phyloP scores from a whole-genome alignment of 2,113 vertebrate species.

The cat (Felis catus) region DNA sequence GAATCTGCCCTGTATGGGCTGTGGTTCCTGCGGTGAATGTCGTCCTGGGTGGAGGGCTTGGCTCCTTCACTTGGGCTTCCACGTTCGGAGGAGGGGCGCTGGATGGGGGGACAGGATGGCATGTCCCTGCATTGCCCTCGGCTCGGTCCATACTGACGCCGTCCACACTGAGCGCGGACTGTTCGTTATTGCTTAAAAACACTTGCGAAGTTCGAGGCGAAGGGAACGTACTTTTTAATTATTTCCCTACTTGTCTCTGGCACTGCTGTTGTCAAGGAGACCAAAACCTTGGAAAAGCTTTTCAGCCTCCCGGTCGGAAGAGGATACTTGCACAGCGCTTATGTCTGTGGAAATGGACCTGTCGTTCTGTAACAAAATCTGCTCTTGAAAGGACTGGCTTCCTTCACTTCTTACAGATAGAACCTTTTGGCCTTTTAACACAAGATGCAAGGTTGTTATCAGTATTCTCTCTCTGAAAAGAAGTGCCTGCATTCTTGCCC shows the following conservation, averaged over 20 bases:
- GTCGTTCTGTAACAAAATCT: slow-evolving; percentile 42
- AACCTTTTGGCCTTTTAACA: slow-evolving; percentile 64
- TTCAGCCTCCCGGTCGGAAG: slow-evolving; percentile 62
- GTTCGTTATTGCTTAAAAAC: slow-evolving; percentile 53
- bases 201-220: slow-evolving; percentile 48
- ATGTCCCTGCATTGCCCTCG: background rate
- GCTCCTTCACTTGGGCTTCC: background rate
- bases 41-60: background rate
- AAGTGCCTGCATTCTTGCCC: background rate
- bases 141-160: background rate
- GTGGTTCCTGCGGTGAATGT: background rate
- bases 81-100: background rate
- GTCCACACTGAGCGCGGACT: background rate
- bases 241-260: slow-evolving; percentile 82
- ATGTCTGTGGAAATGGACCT: slow-evolving; percentile 56
- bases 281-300: slow-evolving; percentile 80
- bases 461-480: slow-evolving; percentile 37
- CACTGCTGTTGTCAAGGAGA: slow-evolving; percentile 87
- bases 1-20: background rate
- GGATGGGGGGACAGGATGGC: background rate
- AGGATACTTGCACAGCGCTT: slow-evolving; percentile 69
- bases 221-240: slow-evolving; percentile 81
- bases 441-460: background rate
- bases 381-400: slow-evolving; percentile 4
- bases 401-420: slow-evolving; percentile 36